phyloP scores from a whole-genome alignment of 1,140 invertebrate genomes.

The Apis florea region DNA sequence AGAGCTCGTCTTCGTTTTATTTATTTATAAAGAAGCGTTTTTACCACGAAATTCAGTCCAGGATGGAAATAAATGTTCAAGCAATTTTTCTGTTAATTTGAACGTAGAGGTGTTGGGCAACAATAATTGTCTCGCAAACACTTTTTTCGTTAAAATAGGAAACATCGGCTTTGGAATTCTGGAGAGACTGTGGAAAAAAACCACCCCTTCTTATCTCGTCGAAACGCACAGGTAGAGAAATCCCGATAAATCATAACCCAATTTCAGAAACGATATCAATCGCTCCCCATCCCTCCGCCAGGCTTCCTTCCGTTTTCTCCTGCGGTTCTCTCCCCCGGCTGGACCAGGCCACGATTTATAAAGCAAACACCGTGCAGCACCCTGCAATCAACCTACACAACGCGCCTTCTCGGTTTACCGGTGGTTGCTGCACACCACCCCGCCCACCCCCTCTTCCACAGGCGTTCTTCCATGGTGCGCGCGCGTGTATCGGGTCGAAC shows the following conservation, averaged over 20 bases:
- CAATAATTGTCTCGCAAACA: too few relatives aligned
- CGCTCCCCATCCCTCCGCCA: conserved; percentile 40
- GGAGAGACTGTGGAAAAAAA: too few relatives aligned
- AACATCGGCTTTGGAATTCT: too few relatives aligned
- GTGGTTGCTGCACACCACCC: conserved; percentile 9
- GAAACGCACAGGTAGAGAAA: conserved; percentile 41
- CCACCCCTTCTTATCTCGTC: neutral
- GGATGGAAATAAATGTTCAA: too few relatives aligned
- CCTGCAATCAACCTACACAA: conserved; percentile 76
- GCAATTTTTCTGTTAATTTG: neutral
- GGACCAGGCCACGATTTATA: conserved; percentile 76
- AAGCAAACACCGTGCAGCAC: conserved; percentile 79
- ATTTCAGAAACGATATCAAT: conserved; percentile 74
- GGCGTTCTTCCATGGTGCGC: neutral
- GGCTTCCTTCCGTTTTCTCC: conserved; percentile 51
- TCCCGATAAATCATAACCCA: conserved; percentile 74
- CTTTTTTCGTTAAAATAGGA: too few relatives aligned
- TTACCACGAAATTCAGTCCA: too few relatives aligned
- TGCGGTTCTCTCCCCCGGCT: conserved; percentile 62
- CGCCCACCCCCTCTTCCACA: conserved; percentile 12
- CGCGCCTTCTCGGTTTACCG: conserved; percentile 59
- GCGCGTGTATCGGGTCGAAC: conserved; percentile 64
- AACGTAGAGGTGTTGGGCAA: too few relatives aligned
- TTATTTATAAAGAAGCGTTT: neutral
- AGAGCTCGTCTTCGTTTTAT: neutral